Evolutionary conservation across 2,888 invertebrate genomes (phyloP), one percentile per base, ranked within the genome.

Genomic region (Deilephila elpenor): DNA sequence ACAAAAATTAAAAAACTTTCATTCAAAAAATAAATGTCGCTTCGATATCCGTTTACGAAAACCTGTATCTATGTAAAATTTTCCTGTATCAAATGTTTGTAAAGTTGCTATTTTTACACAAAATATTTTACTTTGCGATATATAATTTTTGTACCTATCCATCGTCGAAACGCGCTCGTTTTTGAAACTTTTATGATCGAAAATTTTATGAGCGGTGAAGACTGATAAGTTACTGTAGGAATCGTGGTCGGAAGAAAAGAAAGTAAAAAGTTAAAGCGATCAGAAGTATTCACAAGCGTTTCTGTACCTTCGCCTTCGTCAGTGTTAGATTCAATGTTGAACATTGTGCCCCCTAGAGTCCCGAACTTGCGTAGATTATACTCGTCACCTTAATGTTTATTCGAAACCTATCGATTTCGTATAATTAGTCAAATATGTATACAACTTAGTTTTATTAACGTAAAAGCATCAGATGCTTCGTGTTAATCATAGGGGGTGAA

Each of bases 81-180:
- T 88, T 86, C 88, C 87, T 89, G 87, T 91, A 91, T 84, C 80
- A 86, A 91, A 89, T 86, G 87, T 91, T 91, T 93, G 91, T 93
- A 92, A 91, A 92, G 88, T 90, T 85, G 92, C 93, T 94, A 94
- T 93, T 93, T 94, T 93, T 94, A 91, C 93, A 93, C 88, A 88
- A 87, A 84, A 87, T 78, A 82, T 82, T 86, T 91, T 85, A 74
- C 83, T 91, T 93, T 91, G 91, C 91, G 80, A 85, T 81, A 84
- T 84, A 83, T 84, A 83, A 88, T 86, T 87, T 84, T 88, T 86
- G 85, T 88, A 88, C 78, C 80, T 79, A 84, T 89, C 89, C 89
- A 89, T 89, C 89, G 91, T 91, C 90, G 88, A 86, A 87, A 89
- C 86, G 88, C 85, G 90, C 91, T 92, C 89, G 89, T 89, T 89